Conservation (phyloP, 2,113 vertebrate species). For the Brachirus orientalis region DNA sequence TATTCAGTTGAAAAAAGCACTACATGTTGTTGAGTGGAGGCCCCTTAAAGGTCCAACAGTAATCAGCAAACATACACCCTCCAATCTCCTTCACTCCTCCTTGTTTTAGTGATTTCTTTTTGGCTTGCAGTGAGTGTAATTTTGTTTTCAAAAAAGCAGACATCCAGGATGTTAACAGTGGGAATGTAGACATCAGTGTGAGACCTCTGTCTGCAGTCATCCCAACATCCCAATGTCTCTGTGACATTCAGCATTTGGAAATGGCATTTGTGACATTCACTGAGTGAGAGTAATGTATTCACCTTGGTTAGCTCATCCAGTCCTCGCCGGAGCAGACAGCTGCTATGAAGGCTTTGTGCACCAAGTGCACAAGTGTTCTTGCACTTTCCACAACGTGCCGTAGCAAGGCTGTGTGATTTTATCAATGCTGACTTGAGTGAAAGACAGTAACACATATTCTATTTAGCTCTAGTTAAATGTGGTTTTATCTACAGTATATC, state of each 20-base stretch:
- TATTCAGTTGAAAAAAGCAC: neutral
- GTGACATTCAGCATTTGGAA: constrained; percentile 70
- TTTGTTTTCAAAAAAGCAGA: constrained; percentile 40
- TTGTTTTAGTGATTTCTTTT: constrained; percentile 38
- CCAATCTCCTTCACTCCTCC: constrained; percentile 2
- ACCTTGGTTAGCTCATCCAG: constrained; percentile 61
- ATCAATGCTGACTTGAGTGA: constrained; percentile 35
- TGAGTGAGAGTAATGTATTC: constrained; percentile 70
- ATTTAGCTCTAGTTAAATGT: constrained; percentile 27
- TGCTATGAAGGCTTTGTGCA: constrained; percentile 54
- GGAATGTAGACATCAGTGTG: constrained; percentile 53
- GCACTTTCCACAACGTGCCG: constrained; percentile 59
- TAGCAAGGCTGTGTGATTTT: constrained; percentile 39
- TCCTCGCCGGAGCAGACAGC: constrained; percentile 57
- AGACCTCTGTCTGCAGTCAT: constrained; percentile 52
- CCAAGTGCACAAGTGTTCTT: constrained; percentile 39
- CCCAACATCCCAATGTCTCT: constrained; percentile 48
- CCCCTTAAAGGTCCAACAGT: constrained; percentile 12
- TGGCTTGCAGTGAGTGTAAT: constrained; percentile 14
- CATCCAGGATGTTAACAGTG: constrained; percentile 30
- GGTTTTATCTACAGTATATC: neutral
- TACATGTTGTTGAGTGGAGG: neutral
- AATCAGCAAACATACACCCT: constrained; percentile 1
- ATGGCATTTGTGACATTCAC: constrained; percentile 76
- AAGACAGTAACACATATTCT: constrained; percentile 33